These are phyloP conservation scores for Siphlonurus alternatus DNA, from an alignment of 2,888 invertebrate genomes.

Conservation along the genomic window DNA sequence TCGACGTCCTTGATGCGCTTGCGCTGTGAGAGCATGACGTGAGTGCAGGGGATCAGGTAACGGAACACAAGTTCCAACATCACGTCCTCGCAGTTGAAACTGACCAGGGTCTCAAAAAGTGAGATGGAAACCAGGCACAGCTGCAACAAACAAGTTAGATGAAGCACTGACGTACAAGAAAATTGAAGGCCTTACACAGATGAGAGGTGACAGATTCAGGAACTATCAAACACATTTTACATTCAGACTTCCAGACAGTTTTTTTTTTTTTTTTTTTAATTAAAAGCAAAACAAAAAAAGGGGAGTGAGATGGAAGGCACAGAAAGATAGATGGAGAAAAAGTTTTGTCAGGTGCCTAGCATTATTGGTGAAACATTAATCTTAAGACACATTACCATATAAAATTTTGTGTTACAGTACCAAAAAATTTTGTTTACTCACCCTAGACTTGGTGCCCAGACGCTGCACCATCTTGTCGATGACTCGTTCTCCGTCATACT, in stretches of 20 bases:
- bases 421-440: too few species aligned
- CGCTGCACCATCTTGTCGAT: slow-evolving; percentile 67
- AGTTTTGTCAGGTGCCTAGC: too few species aligned
- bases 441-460: slow-evolving; percentile 40
- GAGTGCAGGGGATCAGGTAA: slow-evolving; percentile 63
- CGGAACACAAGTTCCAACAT: slow-evolving; percentile 83
- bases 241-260: neutral
- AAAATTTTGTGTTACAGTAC: too few species aligned
- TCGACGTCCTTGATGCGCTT: slow-evolving; percentile 51
- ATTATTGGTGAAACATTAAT: too few species aligned
- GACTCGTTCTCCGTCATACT: slow-evolving; percentile 70
- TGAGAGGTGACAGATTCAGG: too few species aligned
- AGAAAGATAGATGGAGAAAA: slow-evolving; percentile 4
- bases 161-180: slow-evolving; percentile 6
- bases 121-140: slow-evolving; percentile 77
- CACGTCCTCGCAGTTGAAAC: slow-evolving; percentile 89
- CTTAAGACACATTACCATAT: too few species aligned
- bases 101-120: slow-evolving; percentile 76
- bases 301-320: slow-evolving; percentile 8
- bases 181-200: too few species aligned
- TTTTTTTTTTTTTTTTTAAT: slow-evolving; percentile 3
- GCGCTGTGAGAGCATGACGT: slow-evolving; percentile 66
- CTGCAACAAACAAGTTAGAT: slow-evolving; percentile 32
- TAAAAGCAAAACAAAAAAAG: slow-evolving; percentile 5
- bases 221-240: slow-evolving; percentile 9